These are phyloP conservation scores for Eristalis arbustorum DNA, from an alignment of 2,888 invertebrate genomes.

Conservation along the genomic window DNA sequence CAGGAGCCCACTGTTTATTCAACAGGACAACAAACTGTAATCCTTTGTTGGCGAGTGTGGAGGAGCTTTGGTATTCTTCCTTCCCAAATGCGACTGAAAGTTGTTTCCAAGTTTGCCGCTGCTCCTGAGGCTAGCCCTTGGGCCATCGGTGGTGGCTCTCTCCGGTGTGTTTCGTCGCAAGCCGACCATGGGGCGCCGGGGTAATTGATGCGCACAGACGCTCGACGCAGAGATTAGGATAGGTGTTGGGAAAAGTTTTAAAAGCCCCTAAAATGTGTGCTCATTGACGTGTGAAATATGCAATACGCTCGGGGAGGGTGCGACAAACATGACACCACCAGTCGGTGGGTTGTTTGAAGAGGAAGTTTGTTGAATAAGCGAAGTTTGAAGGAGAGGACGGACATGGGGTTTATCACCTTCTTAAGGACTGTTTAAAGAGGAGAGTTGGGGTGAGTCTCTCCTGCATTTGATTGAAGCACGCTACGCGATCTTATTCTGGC, in stretches of 20 bases:
- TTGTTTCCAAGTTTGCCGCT: not conserved
- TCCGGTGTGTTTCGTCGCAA: slow-evolving; percentile 35
- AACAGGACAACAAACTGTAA: not conserved
- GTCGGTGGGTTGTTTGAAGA: not conserved
- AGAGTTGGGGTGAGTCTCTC: no score
- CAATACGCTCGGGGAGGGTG: slow-evolving; percentile 19
- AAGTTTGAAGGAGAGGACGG: not conserved
- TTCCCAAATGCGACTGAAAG: not conserved
- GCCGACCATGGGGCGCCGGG: not conserved
- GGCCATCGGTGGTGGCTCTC: not conserved
- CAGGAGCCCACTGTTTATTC: not conserved
- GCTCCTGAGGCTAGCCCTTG: not conserved
- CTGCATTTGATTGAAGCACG: no score
- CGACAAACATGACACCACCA: not conserved
- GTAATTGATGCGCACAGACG: slow-evolving; percentile 51
- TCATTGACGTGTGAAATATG: slow-evolving; percentile 66
- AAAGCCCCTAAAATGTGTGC: slow-evolving; percentile 60
- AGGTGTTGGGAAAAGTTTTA: slow-evolving; percentile 58
- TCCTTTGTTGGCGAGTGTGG: not conserved
- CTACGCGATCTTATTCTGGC: no score
- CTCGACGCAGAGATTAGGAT: slow-evolving; percentile 29
- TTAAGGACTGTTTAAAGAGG: no score
- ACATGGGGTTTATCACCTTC: no score
- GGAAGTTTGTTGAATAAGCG: not conserved
- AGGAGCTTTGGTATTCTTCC: not conserved